These are phyloP conservation scores for Bombus sibiricus DNA, from an alignment of 1,140 invertebrate genomes.

Conservation along the genomic window DNA sequence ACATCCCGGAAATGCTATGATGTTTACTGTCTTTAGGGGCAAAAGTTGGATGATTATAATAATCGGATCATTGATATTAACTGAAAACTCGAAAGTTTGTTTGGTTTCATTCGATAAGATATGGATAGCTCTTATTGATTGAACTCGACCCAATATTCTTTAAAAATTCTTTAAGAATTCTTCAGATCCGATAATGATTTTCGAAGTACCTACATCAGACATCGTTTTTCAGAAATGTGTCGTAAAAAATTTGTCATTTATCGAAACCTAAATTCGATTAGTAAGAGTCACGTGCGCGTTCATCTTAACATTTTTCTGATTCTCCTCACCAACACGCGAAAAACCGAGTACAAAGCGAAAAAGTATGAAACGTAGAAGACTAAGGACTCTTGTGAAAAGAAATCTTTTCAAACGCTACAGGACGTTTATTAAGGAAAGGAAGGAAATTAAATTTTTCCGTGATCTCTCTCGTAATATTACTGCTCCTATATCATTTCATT, in stretches of 20 bases:
- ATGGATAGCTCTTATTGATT: no score
- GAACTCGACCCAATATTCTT: no score
- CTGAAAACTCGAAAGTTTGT: no score
- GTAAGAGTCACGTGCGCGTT: not conserved
- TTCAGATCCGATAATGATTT: not conserved
- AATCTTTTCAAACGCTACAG: not conserved
- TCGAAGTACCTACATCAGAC: not conserved
- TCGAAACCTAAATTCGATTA: not conserved
- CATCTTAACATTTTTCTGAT: not conserved
- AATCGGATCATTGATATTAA: no score
- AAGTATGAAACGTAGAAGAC: not conserved
- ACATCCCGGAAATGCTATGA: no score
- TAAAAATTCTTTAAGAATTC: not conserved
- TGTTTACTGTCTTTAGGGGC: no score
- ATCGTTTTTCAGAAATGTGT: not conserved
- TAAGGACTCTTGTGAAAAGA: not conserved
- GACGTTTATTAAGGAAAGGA: constrained; percentile 1
- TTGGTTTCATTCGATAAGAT: no score
- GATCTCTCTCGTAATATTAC: not conserved
- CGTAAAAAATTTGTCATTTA: not conserved
- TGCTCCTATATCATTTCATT: not conserved
- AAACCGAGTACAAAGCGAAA: not conserved
- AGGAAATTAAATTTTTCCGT: not conserved
- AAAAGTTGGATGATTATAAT: no score
- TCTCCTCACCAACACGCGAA: not conserved